phyloP scores from a whole-genome alignment of 2,113 vertebrate species.

The Mixornis gularis region DNA sequence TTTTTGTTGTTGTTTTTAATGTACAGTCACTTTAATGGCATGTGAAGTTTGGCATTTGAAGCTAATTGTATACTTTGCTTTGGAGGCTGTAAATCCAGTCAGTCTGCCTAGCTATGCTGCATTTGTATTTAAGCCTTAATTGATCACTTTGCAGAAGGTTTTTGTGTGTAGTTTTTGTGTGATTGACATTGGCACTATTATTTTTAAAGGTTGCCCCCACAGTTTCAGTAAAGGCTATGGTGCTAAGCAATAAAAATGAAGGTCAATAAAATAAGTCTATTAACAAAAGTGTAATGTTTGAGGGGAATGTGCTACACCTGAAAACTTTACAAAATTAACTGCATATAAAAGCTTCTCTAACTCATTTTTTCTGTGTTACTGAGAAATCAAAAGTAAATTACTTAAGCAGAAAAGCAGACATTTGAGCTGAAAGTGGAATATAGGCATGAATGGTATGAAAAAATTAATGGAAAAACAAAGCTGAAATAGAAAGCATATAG shows the following conservation, averaged over 20 bases:
- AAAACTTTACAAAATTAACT: background rate
- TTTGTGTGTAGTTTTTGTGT: background rate
- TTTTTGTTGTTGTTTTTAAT: slow-evolving; percentile 17
- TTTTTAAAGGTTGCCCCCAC: slow-evolving; percentile 36
- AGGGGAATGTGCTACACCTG: background rate
- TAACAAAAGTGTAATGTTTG: slow-evolving; percentile 29
- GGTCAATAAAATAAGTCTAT: slow-evolving; percentile 47
- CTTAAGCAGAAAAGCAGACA: background rate
- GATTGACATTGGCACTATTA: slow-evolving; percentile 28
- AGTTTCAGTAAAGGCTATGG: background rate
- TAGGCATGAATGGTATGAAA: background rate
- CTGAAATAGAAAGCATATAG: background rate
- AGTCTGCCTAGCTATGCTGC: background rate
- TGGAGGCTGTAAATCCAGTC: slow-evolving; percentile 40
- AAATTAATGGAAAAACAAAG: background rate
- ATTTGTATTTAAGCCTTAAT: slow-evolving; percentile 29
- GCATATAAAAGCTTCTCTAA: background rate
- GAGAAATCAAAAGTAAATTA: background rate
- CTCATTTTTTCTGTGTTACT: background rate
- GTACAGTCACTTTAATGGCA: slow-evolving; percentile 8
- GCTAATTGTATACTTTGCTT: slow-evolving; percentile 68
- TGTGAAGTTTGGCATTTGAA: slow-evolving; percentile 65
- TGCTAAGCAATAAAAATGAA: slow-evolving; percentile 25
- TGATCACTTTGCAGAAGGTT: slow-evolving; percentile 22
- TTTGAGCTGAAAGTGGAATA: background rate